A percentile compares a stretch with the other conserved stretches of the same genome.
Evolutionary conservation across 2,797 vertebrate species (phyloP).

Genomic region (Sebastes hubbsi): DNA sequence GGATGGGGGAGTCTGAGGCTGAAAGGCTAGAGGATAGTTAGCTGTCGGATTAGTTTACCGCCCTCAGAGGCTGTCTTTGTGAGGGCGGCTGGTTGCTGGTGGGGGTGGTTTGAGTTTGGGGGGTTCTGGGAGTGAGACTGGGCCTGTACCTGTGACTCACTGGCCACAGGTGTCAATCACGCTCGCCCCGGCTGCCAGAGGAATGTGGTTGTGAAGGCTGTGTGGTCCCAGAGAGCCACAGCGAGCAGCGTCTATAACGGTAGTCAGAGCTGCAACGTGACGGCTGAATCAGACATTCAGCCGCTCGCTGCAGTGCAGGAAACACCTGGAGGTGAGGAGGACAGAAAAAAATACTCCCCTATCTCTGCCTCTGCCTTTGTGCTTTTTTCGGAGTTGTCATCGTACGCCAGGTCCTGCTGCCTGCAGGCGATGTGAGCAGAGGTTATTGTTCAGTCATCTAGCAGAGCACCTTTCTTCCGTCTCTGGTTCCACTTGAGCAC

Average conservation of each 20-base stretch:
- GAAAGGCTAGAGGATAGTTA: constrained; percentile 12
- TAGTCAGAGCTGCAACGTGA: constrained; percentile 2
- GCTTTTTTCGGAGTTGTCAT: constrained; percentile 37
- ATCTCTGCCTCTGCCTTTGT: constrained; percentile 34
- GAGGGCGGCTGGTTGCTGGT: constrained; percentile 24
- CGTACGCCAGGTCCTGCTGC: constrained; percentile 37
- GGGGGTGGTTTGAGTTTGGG: not conserved
- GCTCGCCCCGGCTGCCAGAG: constrained; percentile 40
- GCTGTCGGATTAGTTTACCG: constrained; percentile 48
- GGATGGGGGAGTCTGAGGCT: not conserved
- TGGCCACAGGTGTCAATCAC: constrained; percentile 71
- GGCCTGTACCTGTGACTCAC: constrained; percentile 70
- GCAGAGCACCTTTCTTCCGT: constrained; percentile 34
- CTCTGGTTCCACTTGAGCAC: constrained; percentile 54
- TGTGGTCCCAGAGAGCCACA: constrained; percentile 52
- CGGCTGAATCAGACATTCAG: constrained; percentile 42
- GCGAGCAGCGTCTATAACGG: not conserved
- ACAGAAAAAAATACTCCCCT: constrained; percentile 37
- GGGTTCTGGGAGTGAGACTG: constrained; percentile 6
- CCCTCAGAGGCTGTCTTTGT: constrained; percentile 49
- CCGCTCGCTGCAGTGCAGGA: constrained; percentile 27
- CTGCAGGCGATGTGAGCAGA: constrained; percentile 47
- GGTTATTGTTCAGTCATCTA: constrained; percentile 57
- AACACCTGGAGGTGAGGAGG: constrained; percentile 50
- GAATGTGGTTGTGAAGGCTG: constrained; percentile 66